Percentiles rank a stretch among this genome's conserved stretches.
These are phyloP conservation scores for Fopius arisanus DNA, from an alignment of 1,140 invertebrate genomes.

Conservation along the genomic window DNA sequence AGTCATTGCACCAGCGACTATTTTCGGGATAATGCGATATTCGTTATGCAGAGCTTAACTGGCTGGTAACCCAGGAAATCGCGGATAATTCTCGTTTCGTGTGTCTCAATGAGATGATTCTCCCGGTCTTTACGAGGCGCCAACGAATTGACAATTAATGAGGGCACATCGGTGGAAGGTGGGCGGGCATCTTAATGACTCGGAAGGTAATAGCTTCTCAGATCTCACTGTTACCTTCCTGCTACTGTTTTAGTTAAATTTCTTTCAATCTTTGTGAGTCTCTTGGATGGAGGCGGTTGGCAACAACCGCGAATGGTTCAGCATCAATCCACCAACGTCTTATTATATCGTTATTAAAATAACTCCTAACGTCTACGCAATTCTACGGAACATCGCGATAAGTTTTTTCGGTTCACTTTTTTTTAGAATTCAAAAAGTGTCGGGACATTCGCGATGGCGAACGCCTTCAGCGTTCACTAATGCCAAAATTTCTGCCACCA, in stretches of 20 bases:
- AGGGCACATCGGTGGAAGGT: neutral
- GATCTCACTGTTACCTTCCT: constrained; percentile 43
- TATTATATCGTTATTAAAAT: constrained; percentile 67
- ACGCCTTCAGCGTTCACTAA: too few species aligned
- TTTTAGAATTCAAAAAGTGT: neutral
- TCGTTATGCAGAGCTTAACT: neutral
- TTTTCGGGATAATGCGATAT: constrained; percentile 5
- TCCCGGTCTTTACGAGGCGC: constrained; percentile 10
- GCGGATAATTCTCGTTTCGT: neutral
- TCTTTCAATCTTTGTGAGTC: constrained; percentile 33
- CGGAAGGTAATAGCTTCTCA: constrained; percentile 58
- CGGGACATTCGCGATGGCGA: too few species aligned
- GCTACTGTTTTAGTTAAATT: neutral
- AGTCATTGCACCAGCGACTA: constrained; percentile 8
- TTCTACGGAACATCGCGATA: neutral
- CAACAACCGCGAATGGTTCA: constrained; percentile 63
- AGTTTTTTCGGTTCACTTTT: neutral
- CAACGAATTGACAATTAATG: constrained; percentile 33
- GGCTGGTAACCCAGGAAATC: neutral
- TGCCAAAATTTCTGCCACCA: too few species aligned
- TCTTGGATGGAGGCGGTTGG: constrained; percentile 42
- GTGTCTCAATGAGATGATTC: neutral
- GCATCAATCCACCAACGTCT: constrained; percentile 63
- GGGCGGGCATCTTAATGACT: constrained; percentile 59
- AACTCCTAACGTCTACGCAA: constrained; percentile 38